These are phyloP conservation scores for Epistrophella euchroma DNA, from an alignment of 2,888 invertebrate genomes.

Conservation along the genomic window DNA sequence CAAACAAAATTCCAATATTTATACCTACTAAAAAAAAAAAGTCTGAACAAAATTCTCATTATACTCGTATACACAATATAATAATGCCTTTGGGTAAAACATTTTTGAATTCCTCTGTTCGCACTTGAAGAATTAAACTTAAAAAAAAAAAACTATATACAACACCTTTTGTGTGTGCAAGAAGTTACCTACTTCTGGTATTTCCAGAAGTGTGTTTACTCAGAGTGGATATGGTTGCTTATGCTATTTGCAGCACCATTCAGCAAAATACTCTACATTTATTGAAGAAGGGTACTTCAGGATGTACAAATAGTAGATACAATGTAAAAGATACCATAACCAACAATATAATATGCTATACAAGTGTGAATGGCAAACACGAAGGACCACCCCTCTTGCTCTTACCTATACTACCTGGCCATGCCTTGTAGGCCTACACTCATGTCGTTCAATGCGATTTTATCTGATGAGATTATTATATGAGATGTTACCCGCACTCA, in stretches of 20 bases:
- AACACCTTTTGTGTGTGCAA: constrained; percentile 27
- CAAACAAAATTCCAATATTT: constrained; percentile 20
- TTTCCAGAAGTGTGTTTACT: constrained; percentile 49
- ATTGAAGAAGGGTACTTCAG: constrained; percentile 65
- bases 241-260: constrained; percentile 21
- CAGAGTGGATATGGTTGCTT: constrained; percentile 29
- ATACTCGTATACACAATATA: neutral
- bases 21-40: neutral
- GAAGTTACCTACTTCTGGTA: constrained; percentile 26
- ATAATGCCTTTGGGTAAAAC: constrained; percentile 9
- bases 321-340: constrained; percentile 55
- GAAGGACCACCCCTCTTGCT: neutral
- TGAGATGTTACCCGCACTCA: constrained; percentile 53
- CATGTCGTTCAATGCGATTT: constrained; percentile 30
- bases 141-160: neutral
- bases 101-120: constrained; percentile 6
- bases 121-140: constrained; percentile 12
- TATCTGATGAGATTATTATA: constrained; percentile 39
- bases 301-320: constrained; percentile 56
- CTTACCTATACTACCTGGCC: neutral
- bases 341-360: constrained; percentile 32
- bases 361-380: constrained; percentile 60
- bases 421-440: neutral
- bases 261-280: constrained; percentile 13
- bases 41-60: constrained; percentile 9